Percentiles rank a stretch among this genome's conserved stretches.
These are phyloP conservation scores for Drosophila sproati DNA, from an alignment of 1,140 invertebrate genomes.

Conservation along the genomic window DNA sequence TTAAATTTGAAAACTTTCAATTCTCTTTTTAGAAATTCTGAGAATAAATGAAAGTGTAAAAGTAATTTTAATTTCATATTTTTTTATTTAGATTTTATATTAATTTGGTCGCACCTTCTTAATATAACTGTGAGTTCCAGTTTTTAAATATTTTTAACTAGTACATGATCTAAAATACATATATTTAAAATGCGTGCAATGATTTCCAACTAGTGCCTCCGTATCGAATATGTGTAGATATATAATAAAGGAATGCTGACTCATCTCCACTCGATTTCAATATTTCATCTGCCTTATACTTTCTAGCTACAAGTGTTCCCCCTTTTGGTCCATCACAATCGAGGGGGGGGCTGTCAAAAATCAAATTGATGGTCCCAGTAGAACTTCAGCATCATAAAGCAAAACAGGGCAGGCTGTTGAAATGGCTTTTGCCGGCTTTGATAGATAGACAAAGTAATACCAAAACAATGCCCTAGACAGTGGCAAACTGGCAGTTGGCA, in stretches of 20 bases:
- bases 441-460: conserved; percentile 57
- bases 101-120: no score
- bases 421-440: conserved; percentile 66
- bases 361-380: conserved; percentile 67
- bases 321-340: conserved; percentile 2
- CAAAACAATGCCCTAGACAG: conserved; percentile 43
- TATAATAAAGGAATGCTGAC: conserved; percentile 13
- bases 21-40: no score
- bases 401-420: conserved; percentile 55
- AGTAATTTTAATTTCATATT: no score
- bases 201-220: neutral
- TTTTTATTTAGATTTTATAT: no score
- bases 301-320: conserved; percentile 36
- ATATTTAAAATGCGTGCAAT: neutral
- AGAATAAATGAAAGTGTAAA: no score
- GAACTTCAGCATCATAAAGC: conserved; percentile 42
- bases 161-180: no score
- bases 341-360: conserved; percentile 44
- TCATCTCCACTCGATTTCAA: conserved; percentile 8
- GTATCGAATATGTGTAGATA: conserved; percentile 16
- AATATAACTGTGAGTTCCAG: no score
- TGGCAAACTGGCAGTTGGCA: conserved; percentile 50
- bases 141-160: no score
- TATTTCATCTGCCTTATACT: conserved; percentile 14
- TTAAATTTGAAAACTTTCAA: no score